Evolutionary conservation across 1,140 invertebrate species (phyloP).

Genomic region (Oedothorax gibbosus): DNA sequence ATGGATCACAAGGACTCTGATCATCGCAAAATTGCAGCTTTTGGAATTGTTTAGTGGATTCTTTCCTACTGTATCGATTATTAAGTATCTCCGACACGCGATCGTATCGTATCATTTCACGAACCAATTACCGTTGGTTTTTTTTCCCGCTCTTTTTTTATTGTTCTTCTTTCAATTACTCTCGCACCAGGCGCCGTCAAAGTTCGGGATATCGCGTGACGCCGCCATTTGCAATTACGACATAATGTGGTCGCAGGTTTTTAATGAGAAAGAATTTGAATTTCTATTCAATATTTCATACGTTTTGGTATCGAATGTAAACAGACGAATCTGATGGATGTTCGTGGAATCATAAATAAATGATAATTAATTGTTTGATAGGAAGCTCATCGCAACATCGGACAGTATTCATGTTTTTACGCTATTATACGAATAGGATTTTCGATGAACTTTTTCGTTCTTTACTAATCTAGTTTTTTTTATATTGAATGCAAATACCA

Average conservation of each 20-base stretch:
- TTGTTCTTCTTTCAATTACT: constrained; percentile 23
- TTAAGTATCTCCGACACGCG: constrained; percentile 3
- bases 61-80: constrained; percentile 17
- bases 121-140: constrained; percentile 24
- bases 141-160: neutral
- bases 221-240: constrained; percentile 11
- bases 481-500: too few relatives aligned
- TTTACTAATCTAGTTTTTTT: too few relatives aligned
- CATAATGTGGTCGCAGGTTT: neutral
- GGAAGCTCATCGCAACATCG: too few relatives aligned
- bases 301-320: too few relatives aligned
- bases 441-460: too few relatives aligned
- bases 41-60: constrained; percentile 7
- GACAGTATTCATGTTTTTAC: too few relatives aligned
- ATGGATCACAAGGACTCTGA: constrained; percentile 5
- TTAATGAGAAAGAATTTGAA: too few relatives aligned
- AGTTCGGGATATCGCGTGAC: neutral
- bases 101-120: constrained; percentile 20
- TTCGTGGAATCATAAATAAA: too few relatives aligned
- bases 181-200: neutral
- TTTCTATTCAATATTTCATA: too few relatives aligned
- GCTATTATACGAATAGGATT: too few relatives aligned
- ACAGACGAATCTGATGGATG: too few relatives aligned
- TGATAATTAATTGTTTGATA: too few relatives aligned
- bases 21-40: constrained; percentile 18